A percentile compares a stretch with the other conserved stretches of the same genome.
These are phyloP conservation scores for Lemur catta DNA, from an alignment of 2,797 vertebrate genomes.

Conservation along the genomic window DNA sequence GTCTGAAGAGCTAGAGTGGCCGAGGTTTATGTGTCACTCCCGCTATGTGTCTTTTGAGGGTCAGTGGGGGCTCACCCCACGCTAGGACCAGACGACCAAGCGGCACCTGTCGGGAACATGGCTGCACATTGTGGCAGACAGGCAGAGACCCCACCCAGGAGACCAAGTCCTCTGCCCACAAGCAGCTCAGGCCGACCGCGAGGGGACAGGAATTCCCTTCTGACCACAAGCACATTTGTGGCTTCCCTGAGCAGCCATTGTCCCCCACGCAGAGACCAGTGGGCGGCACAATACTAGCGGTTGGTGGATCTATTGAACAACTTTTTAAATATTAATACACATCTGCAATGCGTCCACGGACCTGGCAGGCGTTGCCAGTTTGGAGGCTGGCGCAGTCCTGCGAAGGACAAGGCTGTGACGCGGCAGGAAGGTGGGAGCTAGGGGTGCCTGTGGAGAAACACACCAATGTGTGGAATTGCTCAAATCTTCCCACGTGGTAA, in stretches of 20 bases:
- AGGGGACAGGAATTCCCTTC: neutral
- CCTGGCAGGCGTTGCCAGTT: neutral
- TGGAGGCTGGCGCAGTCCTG: neutral
- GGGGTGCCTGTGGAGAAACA: too few species aligned
- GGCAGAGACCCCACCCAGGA: neutral
- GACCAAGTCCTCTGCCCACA: accelerated
- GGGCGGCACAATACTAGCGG: neutral
- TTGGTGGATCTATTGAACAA: neutral
- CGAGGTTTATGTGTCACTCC: neutral
- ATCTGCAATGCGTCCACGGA: neutral
- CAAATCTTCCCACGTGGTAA: neutral
- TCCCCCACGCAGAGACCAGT: accelerated
- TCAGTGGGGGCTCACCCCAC: neutral
- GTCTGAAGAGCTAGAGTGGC: neutral
- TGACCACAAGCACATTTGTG: neutral
- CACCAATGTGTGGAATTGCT: accelerated
- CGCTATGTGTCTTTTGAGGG: accelerated
- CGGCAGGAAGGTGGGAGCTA: accelerated
- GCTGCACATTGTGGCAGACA: accelerated
- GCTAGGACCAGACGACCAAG: neutral
- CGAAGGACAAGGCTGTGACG: neutral
- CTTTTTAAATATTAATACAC: neutral
- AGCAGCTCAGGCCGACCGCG: too few species aligned
- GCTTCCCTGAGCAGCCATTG: neutral
- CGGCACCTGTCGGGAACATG: accelerated